phyloP scores from a whole-genome alignment of 2,888 invertebrate genomes.

The Capitulum mitella region DNA sequence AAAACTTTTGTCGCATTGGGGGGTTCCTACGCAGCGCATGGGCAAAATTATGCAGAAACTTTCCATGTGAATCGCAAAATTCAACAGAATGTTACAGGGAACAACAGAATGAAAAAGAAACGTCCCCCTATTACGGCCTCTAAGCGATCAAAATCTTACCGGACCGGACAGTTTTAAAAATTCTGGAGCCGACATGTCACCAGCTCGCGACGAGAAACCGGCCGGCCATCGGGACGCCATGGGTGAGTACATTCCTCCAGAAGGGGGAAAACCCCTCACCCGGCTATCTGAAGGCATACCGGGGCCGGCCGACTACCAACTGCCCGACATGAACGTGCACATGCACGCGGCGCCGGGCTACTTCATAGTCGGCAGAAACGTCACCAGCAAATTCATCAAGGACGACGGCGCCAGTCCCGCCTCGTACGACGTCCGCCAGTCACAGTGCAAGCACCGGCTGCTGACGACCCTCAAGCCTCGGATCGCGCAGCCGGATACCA shows the following conservation, averaged over 20 bases:
- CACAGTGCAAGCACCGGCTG: not conserved
- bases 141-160: too few relatives aligned
- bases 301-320: not conserved
- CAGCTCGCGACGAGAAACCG: not conserved
- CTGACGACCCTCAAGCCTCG: not conserved
- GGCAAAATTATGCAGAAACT: too few relatives aligned
- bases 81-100: too few relatives aligned
- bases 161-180: too few relatives aligned
- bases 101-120: too few relatives aligned
- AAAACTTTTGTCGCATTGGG: too few relatives aligned
- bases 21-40: too few relatives aligned
- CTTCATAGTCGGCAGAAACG: not conserved
- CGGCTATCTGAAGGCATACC: not conserved
- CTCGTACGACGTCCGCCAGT: not conserved
- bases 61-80: too few relatives aligned
- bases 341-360: not conserved
- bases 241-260: not conserved
- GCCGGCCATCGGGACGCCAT: not conserved
- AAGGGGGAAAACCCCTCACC: not conserved
- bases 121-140: too few relatives aligned
- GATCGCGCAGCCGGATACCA: not conserved
- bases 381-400: not conserved
- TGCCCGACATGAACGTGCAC: not conserved
- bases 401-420: not conserved
- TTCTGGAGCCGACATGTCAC: too few relatives aligned